Evolutionary conservation across 2,113 vertebrate genomes (phyloP).

Genomic region (Ramphastos sulfuratus): DNA sequence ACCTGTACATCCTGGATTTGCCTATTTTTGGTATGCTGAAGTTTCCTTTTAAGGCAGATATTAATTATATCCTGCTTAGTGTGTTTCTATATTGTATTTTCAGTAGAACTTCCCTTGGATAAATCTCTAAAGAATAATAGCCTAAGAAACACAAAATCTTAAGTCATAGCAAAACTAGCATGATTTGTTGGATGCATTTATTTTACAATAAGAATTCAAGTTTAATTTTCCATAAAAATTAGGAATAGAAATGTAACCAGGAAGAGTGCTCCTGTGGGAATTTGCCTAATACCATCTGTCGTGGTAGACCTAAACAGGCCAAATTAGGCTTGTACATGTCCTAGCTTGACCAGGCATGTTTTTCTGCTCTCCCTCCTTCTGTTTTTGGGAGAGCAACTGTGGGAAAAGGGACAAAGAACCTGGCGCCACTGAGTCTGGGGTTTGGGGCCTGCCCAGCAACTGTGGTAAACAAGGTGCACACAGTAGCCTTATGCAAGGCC

Average conservation of each 20-base stretch:
- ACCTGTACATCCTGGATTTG: accelerated
- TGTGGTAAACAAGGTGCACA: too few species aligned
- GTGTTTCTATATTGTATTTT: neutral
- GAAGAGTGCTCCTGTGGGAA: accelerated
- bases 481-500: too few species aligned
- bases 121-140: neutral
- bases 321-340: too few species aligned
- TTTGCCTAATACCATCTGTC: accelerated
- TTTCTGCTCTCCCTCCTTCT: too few species aligned
- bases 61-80: neutral
- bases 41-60: neutral
- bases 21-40: neutral
- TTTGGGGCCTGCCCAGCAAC: too few species aligned
- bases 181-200: neutral
- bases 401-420: too few species aligned
- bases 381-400: too few species aligned
- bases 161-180: neutral
- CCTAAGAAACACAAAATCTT: neutral
- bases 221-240: neutral
- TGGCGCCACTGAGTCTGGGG: too few species aligned
- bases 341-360: too few species aligned
- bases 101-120: neutral
- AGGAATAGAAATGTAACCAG: neutral
- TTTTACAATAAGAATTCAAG: neutral
- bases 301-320: too few species aligned